Evolutionary conservation across 1,140 invertebrate genomes (phyloP).

Genomic region (Aphelinus atriplicis): DNA sequence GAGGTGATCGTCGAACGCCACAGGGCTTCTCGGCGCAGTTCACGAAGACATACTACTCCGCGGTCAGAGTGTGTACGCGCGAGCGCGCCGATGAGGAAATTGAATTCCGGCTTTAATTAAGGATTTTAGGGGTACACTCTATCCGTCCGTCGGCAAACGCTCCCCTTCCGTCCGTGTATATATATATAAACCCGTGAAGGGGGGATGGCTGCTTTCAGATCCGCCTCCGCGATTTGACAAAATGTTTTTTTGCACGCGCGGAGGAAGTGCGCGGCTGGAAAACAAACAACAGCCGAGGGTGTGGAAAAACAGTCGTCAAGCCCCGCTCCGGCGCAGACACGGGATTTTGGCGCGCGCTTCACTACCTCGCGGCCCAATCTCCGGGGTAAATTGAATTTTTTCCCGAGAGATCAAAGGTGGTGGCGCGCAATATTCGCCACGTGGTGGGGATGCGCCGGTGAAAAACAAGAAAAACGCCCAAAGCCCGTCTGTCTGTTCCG

Average conservation of each 20-base stretch:
- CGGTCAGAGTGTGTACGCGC: too few relatives aligned
- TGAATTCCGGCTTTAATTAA: conserved; percentile 56
- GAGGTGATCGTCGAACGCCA: too few relatives aligned
- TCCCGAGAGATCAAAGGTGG: conserved; percentile 57
- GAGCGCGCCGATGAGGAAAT: conserved; percentile 40
- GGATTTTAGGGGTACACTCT: not conserved
- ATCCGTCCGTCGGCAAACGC: not conserved
- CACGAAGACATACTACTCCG: conserved; percentile 22
- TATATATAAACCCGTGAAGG: too few relatives aligned
- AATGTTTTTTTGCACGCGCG: too few relatives aligned
- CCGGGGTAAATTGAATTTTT: conserved; percentile 64
- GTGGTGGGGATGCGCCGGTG: conserved; percentile 24
- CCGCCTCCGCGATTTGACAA: conserved; percentile 20
- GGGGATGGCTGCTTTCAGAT: conserved; percentile 38
- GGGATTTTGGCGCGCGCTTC: conserved; percentile 49
- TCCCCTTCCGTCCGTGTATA: too few relatives aligned
- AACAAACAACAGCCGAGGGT: conserved; percentile 7
- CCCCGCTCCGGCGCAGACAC: not conserved
- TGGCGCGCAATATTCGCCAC: conserved; percentile 52
- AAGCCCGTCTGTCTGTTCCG: conserved; percentile 16
- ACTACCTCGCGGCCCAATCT: conserved; percentile 60
- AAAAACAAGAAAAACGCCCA: conserved; percentile 21
- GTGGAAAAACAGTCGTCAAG: not conserved
- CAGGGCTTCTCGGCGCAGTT: conserved; percentile 22
- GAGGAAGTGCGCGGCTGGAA: not conserved